Evolutionary conservation across 2,797 vertebrate species (phyloP).

Genomic region (Heteromormyrus szaboi): DNA sequence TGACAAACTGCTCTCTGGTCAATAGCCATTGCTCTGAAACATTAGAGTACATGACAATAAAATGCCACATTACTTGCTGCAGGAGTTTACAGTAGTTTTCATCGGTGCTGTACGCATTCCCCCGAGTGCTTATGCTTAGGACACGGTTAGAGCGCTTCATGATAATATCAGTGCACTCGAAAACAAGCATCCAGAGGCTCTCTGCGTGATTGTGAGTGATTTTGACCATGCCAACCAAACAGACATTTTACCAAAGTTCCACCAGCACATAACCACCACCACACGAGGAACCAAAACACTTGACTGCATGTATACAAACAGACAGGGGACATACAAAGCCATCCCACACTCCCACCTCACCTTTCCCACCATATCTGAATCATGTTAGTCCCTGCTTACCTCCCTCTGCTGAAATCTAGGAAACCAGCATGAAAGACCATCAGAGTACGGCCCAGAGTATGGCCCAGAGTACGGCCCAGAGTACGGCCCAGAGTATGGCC

Average conservation of each 20-base stretch:
- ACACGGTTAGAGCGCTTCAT: not conserved
- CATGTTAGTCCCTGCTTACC: not conserved
- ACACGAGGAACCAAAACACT: not conserved
- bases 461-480: no score
- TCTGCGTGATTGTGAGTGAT: not conserved
- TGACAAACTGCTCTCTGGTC: not conserved
- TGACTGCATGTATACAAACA: not conserved
- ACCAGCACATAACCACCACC: no score
- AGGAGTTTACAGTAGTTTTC: not conserved
- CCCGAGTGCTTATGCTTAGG: not conserved
- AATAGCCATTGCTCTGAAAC: not conserved
- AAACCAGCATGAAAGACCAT: no score
- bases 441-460: no score
- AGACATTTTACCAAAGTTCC: not conserved
- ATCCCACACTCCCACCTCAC: not conserved
- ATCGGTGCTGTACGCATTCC: not conserved
- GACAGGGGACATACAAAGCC: not conserved
- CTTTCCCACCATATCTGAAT: not conserved
- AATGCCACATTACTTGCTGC: not conserved
- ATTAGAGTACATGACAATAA: not conserved
- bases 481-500: no score
- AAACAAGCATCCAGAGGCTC: constrained; percentile 5
- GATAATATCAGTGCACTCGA: not conserved
- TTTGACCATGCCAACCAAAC: constrained; percentile 6
- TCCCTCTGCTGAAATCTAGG: no score